Base-by-base conservation (phyloP, 1,140 invertebrate species). In the Chironomus tepperi region DNA sequence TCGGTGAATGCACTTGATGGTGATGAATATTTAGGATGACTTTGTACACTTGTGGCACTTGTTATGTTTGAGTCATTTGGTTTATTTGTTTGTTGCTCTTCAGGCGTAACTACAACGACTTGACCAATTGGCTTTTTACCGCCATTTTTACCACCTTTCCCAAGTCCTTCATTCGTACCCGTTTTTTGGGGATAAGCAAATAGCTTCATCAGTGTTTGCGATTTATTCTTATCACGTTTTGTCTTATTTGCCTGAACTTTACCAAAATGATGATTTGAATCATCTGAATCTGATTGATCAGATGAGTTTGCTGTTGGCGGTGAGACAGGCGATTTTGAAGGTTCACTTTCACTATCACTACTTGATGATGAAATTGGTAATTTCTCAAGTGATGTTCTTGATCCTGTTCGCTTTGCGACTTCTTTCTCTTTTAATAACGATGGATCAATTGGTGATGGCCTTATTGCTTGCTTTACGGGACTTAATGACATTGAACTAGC, bases 141-240 rank as follows among this genome's bases (percentile, higher is more conserved):
- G 7, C 85, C 86, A 12, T 85, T 85, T 75, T 87, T 86, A 19
- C 85, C 86, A 76, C 87, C 87, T 34, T 82, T 84, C 42, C 86
- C 85, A 78, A 83, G 83, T 8, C 84, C 84, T 74, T 85, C 85
- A 78, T 85, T 85, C 0, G 84, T 85, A 34, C 86, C 85, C 76
- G 87, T 87, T 0, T 84, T 77, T 75, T 74, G 81, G 80, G 12
- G 80, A 80, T 34, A 34, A 0, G 83, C 86, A 78, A 91, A 91
- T 12, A 92, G 79, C 77, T 88, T 90, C 3, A 87, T 82, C 34
- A 91, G 78, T 0, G 89, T 90, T 75, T 87, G 87, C 76, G 84
- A 90, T 80, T 91, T 92, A 79, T 91, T 91, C 76, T 89, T 90
- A 78, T 91, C 89, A 75, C 74, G 77, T 74, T 76, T 76, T 18